Percentiles rank a stretch among this genome's conserved stretches.
phyloP scores from a whole-genome alignment of 2,888 invertebrate genomes.

The Epistrophella euchroma region DNA sequence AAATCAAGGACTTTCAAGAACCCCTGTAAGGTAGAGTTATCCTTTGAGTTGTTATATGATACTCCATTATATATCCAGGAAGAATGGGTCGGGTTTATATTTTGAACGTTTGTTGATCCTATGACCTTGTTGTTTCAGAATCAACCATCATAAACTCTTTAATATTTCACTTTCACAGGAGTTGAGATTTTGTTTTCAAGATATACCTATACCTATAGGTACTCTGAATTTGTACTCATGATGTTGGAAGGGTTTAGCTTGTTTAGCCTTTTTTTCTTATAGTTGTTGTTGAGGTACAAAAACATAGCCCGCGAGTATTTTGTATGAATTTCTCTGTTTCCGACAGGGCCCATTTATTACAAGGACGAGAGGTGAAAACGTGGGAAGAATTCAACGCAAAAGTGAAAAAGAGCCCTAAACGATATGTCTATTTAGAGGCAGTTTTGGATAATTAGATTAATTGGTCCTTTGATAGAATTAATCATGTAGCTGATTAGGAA shows the following conservation, averaged over 20 bases:
- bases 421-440: constrained; percentile 39
- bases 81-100: not conserved
- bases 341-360: constrained; percentile 35
- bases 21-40: constrained; percentile 47
- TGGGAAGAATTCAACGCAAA: not conserved
- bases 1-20: constrained; percentile 54
- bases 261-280: not conserved
- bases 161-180: constrained; percentile 55
- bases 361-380: not conserved
- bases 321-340: constrained; percentile 52
- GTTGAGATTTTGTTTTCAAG: constrained; percentile 35
- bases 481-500: constrained; percentile 60
- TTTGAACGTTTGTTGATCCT: constrained; percentile 65
- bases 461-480: constrained; percentile 69
- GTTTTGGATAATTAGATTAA: constrained; percentile 62
- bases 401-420: constrained; percentile 39
- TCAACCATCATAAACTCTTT: constrained; percentile 51
- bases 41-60: constrained; percentile 5
- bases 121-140: constrained; percentile 68
- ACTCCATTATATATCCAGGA: not conserved
- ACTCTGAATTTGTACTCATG: too few relatives aligned
- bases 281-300: constrained; percentile 34
- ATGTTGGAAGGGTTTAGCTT: constrained; percentile 20
- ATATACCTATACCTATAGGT: too few relatives aligned
- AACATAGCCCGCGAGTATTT: constrained; percentile 51